A percentile compares a stretch with the other conserved stretches of the same genome.
These are phyloP conservation scores for Symphodus melops DNA, from an alignment of 2,113 vertebrate genomes.

Conservation along the genomic window DNA sequence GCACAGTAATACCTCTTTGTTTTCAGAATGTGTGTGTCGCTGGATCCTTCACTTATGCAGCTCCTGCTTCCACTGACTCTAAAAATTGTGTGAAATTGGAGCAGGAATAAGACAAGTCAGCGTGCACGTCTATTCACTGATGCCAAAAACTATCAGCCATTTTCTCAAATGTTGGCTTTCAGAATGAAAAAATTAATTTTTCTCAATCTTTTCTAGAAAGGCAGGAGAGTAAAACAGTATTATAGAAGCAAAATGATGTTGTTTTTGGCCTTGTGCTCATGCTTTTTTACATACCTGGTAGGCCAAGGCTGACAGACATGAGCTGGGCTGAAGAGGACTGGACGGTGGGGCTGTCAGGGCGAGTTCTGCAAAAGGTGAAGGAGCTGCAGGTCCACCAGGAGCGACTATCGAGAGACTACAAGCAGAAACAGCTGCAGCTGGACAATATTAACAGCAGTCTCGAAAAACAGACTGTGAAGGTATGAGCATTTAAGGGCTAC, in stretches of 20 bases:
- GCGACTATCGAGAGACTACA: conserved; percentile 81
- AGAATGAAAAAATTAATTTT: neutral
- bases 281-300: conserved; percentile 2
- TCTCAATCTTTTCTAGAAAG: neutral
- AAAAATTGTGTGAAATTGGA: conserved; percentile 15
- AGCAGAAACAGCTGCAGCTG: conserved; percentile 86
- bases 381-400: conserved; percentile 83
- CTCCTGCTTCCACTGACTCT: conserved; percentile 12
- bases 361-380: conserved; percentile 81
- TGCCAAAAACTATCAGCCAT: neutral
- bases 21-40: conserved; percentile 19
- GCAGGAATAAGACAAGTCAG: conserved; percentile 25
- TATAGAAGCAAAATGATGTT: neutral
- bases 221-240: neutral
- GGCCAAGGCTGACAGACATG: conserved; percentile 69
- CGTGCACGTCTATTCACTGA: neutral
- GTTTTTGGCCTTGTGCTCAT: neutral
- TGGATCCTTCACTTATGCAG: conserved; percentile 6
- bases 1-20: conserved; percentile 26
- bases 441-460: conserved; percentile 81
- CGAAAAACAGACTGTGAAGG: conserved; percentile 84
- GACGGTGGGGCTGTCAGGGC: conserved; percentile 82
- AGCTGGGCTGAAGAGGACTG: conserved; percentile 88
- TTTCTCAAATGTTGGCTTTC: neutral
- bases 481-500: conserved; percentile 36